Percentiles rank a stretch among this genome's conserved stretches.
Evolutionary conservation across 2,113 vertebrate species (phyloP).

Genomic region (Thymallus thymallus): DNA sequence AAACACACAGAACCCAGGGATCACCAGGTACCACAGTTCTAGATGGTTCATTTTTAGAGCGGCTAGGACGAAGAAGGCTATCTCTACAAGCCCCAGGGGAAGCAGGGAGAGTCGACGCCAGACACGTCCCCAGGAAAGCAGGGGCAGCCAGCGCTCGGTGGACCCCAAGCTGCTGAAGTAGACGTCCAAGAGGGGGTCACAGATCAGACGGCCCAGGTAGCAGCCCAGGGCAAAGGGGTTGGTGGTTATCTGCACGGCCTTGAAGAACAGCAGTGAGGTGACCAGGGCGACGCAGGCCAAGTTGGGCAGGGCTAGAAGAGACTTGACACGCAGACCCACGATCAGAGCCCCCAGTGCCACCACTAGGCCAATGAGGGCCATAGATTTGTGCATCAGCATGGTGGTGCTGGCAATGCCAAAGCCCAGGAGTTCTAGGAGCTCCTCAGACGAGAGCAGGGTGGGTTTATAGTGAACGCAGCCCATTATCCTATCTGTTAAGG

Average conservation of each 20-base stretch:
- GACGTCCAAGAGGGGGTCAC: constrained; percentile 89
- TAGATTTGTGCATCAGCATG: constrained; percentile 84
- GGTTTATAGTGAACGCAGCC: constrained; percentile 80
- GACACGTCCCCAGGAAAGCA: constrained; percentile 83
- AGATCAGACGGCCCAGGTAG: constrained; percentile 89
- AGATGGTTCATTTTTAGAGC: constrained; percentile 88
- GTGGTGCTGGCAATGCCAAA: constrained; percentile 92
- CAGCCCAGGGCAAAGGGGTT: constrained; percentile 92
- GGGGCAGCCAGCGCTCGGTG: constrained; percentile 91
- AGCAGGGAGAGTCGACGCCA: constrained; percentile 88
- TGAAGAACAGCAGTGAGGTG: constrained; percentile 83
- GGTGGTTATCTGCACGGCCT: constrained; percentile 79
- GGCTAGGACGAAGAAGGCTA: constrained; percentile 87
- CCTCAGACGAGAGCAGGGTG: constrained; percentile 82
- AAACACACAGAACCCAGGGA: constrained; percentile 94
- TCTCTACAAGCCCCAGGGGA: constrained; percentile 79
- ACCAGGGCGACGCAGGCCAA: constrained; percentile 83
- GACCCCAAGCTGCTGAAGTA: constrained; percentile 93
- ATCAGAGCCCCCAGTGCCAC: constrained; percentile 86
- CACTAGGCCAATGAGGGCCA: constrained; percentile 84
- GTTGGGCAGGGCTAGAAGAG: constrained; percentile 88
- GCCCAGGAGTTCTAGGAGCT: constrained; percentile 90
- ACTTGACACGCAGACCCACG: constrained; percentile 95
- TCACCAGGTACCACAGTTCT: constrained; percentile 94
- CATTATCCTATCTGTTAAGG: constrained; percentile 87